Conservation (phyloP, 1,140 invertebrate species). For the Papilio aristodemus region DNA sequence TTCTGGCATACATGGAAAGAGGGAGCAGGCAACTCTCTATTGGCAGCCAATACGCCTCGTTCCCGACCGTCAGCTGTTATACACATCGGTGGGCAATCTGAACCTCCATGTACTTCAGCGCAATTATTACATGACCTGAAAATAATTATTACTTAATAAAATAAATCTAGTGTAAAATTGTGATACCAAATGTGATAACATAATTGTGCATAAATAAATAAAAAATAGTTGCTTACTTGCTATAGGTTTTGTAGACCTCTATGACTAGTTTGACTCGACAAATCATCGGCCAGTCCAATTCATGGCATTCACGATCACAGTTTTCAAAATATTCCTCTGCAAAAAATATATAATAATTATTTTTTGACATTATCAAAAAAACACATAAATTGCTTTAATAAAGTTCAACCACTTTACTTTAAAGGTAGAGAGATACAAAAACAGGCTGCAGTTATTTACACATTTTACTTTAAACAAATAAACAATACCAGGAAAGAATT, state of each 20-base stretch:
- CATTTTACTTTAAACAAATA: conserved; percentile 11
- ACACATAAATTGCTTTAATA: background rate
- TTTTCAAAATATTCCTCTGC: conserved; percentile 86
- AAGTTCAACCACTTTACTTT: no score
- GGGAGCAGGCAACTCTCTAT: conserved; percentile 91
- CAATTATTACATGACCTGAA: conserved; percentile 84
- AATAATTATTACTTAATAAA: background rate
- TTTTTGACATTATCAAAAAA: background rate
- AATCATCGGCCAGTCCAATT: conserved; percentile 90
- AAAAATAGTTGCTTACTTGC: conserved; percentile 79
- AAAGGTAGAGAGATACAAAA: no score
- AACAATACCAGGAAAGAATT: conserved; percentile 35
- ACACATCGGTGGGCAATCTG: conserved; percentile 83
- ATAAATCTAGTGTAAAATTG: background rate
- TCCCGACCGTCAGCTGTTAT: conserved; percentile 86
- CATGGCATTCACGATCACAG: conserved; percentile 87
- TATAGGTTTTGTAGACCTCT: conserved; percentile 84
- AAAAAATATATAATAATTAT: conserved; percentile 44
- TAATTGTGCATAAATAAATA: background rate
- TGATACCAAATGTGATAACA: background rate
- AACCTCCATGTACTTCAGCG: conserved; percentile 81
- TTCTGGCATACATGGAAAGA: conserved; percentile 92
- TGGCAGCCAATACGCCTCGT: conserved; percentile 87
- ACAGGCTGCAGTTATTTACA: background rate
- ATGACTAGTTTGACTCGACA: conserved; percentile 86